These are phyloP conservation scores for Pelvicachromis taeniatus DNA, from an alignment of 2,113 vertebrate genomes.

Conservation along the genomic window DNA sequence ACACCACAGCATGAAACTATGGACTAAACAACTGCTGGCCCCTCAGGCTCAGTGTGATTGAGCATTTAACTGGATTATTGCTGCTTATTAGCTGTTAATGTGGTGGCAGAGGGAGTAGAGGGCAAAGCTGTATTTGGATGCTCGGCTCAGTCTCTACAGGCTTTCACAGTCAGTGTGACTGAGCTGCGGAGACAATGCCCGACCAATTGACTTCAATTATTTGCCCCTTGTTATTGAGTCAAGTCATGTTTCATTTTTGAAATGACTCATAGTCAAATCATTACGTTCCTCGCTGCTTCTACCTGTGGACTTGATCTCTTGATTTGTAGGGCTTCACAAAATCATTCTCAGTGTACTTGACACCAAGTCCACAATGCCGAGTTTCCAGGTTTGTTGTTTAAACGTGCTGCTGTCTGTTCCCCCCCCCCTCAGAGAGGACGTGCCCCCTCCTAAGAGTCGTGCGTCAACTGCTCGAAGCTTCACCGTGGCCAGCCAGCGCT, in stretches of 20 bases:
- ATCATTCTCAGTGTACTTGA: background rate
- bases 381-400: background rate
- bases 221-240: slow-evolving; percentile 23
- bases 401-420: background rate
- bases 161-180: slow-evolving; percentile 15
- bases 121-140: slow-evolving; percentile 20
- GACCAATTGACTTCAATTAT: slow-evolving; percentile 35
- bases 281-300: background rate
- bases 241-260: slow-evolving; percentile 14
- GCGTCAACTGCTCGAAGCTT: slow-evolving; percentile 92
- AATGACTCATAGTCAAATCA: slow-evolving; percentile 7
- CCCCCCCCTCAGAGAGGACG: slow-evolving; percentile 82
- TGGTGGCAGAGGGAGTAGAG: slow-evolving; percentile 52
- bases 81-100: slow-evolving; percentile 69
- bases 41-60: slow-evolving; percentile 59
- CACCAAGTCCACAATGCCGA: background rate
- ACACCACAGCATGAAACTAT: slow-evolving; percentile 6
- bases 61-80: slow-evolving; percentile 72
- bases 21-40: slow-evolving; percentile 29
- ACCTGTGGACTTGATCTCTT: background rate
- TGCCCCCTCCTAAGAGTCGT: slow-evolving; percentile 93
- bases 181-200: slow-evolving; percentile 6
- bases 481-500: slow-evolving; percentile 90
- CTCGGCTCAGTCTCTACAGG: slow-evolving; percentile 10
- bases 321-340: background rate